phyloP scores from a whole-genome alignment of 2,113 vertebrate genomes.

The Paramisgurnus dabryanus region DNA sequence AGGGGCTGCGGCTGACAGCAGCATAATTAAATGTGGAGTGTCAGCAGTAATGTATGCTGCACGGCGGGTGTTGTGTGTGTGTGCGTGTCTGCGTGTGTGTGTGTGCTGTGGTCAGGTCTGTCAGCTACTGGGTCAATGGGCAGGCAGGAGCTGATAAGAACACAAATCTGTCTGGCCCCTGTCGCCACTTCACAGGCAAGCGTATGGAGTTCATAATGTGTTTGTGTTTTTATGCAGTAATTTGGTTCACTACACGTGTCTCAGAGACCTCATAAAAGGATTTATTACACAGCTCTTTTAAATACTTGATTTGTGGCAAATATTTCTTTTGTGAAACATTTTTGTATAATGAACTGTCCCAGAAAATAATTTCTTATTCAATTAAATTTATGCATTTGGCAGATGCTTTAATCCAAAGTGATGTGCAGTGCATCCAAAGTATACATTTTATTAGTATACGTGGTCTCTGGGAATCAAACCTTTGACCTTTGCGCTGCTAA shows the following conservation, averaged over 20 bases:
- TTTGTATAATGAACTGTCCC: no score
- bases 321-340: no score
- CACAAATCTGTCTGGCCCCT: conserved; percentile 57
- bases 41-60: conserved; percentile 99
- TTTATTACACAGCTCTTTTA: no score
- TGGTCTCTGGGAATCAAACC: no score
- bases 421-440: no score
- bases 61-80: conserved; percentile 69
- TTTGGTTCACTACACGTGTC: not conserved
- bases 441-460: no score
- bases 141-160: conserved; percentile 79
- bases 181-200: conserved; percentile 40
- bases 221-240: not conserved
- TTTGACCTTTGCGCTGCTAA: no score
- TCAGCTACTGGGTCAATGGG: conserved; percentile 47
- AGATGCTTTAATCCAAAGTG: no score
- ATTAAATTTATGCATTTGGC: no score
- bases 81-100: conserved; percentile 36
- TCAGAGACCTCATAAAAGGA: not conserved
- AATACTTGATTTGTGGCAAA: no score
- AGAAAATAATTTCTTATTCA: no score
- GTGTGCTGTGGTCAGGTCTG: conserved; percentile 44
- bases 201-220: conserved; percentile 22
- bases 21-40: conserved; percentile 99
- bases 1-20: conserved; percentile 94